Base-by-base conservation (phyloP, 2,888 invertebrate species). In the Clepsis dumicolana region DNA sequence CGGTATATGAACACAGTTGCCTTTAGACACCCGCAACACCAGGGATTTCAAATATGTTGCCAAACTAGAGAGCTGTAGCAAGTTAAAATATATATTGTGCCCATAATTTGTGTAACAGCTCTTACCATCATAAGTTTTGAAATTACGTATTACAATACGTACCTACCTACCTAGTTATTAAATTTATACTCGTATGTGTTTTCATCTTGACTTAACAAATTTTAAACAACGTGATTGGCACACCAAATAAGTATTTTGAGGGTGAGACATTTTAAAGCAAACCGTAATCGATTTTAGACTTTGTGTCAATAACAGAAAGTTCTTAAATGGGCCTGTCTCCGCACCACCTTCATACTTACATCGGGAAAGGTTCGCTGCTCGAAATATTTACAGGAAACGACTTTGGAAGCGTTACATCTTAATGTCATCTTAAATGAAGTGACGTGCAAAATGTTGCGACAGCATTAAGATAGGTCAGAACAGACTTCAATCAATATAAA, bases 351-450 rank as follows among this genome's bases (percentile, higher is more conserved):
- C n/a, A 8, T 48, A 56, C 56, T 56, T 24, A 48, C 21, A 35
- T 27, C 57, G 50, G 8, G 65, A 66, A 52, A 60, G 27, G 38
- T 59, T 53, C 27, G 27, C 41, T 41, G 41, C 60, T 66, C n/a
- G 66, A 61, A 54, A 54, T 61, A 66, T 54, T 61, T 32, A 18
- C 66, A 54, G 44, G 53, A 60, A 61, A 61, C 25, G 44, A 44
- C 32, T 66, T 44, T 61, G 25, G 38, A 52, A 66, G 53, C 53
- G 27, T 65, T 41, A 65, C 65, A 66, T 56, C 54, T 66, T 66
- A 62, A 62, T 54, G 48, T 66, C 62, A 50, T 48, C 53, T 66
- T 62, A 61, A 24, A 66, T 35, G 44, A 62, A 54, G 32, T 35
- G 35, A 38, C 35, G 50, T 52, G 35, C 44, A 48, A 54, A 32